Base-by-base conservation (phyloP, 1,140 invertebrate species). In the Psix sp. region DNA sequence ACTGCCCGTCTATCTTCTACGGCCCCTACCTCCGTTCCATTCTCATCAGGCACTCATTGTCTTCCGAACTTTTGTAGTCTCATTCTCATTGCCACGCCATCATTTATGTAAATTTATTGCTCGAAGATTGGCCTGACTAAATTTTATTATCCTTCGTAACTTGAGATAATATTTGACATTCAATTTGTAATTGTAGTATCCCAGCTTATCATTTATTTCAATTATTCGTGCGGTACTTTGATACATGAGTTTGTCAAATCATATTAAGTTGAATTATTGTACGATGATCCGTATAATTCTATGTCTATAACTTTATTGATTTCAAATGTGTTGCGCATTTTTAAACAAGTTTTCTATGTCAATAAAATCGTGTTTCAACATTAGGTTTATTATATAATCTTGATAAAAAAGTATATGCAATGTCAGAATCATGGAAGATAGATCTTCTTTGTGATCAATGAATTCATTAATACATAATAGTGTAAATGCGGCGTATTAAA, bases 31-130 rank as follows among this genome's bases (percentile, higher is more conserved):
- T 35, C n/a, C 33, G 10, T 35, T 35, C 11, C 33, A 7, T 24
- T 24, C 13, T 13, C 36, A 13, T 18, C 29, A 42, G 29, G 18
- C 17, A 33, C 24, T 29, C 40, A 74, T 73, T 73, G 59, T 72
- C 52, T 65, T 31, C 0, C 15, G 11, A 1, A 48, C 10, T 60
- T 60, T 60, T 70, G 33, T 45, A 21, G 26, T 16, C 13, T 5
- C 26, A n/a, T 46, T 40, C 21, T 67, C 31, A 48, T 42, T 49
- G 52, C 40, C 16, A 21, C 11, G 6, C 18, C 42, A 14, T 63
- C 20, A 13, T 20, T 63, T 24, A 38, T 16, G 24, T 20, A 14
- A 56, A 66, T 66, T 39, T 42, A 35, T 66, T 38, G 43, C n/a
- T 13, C 31, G 24, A 14, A 18, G 18, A 39, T 17, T 16, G 2